phyloP scores from a whole-genome alignment of 2,888 invertebrate species.

The Polietes domitor region DNA sequence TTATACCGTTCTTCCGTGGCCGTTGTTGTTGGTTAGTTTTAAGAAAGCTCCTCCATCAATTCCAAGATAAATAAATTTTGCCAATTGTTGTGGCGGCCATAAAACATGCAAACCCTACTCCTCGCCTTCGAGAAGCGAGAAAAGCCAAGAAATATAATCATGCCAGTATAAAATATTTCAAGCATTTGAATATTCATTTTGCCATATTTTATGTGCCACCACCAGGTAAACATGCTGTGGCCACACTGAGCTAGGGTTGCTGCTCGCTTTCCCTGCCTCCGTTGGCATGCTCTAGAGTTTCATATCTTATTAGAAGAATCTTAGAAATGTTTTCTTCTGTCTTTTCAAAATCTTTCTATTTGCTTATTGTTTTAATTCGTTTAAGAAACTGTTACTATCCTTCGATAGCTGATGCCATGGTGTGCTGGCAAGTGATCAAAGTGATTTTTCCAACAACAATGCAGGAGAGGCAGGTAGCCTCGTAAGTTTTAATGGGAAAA shows the following conservation, averaged over 20 bases:
- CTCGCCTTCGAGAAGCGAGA: background rate
- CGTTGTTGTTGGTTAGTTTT: slow-evolving; percentile 24
- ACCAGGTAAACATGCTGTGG: background rate
- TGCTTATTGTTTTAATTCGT: background rate
- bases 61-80: slow-evolving; percentile 55
- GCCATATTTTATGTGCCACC: slow-evolving; percentile 27
- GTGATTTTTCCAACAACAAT: background rate
- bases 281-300: background rate
- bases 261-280: background rate
- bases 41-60: slow-evolving; percentile 56
- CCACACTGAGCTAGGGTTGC: background rate
- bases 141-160: slow-evolving; percentile 42
- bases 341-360: background rate
- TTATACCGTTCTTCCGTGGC: too few species aligned
- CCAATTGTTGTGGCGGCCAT: slow-evolving; percentile 46
- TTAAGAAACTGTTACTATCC: background rate
- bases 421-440: background rate
- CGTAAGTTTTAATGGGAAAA: background rate
- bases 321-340: background rate
- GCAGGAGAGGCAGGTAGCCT: slow-evolving; percentile 11
- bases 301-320: slow-evolving; percentile 39
- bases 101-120: slow-evolving; percentile 49
- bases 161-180: slow-evolving; percentile 42
- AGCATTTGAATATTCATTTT: slow-evolving; percentile 47
- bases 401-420: background rate